Evolutionary conservation across 2,113 vertebrate genomes (phyloP), one percentile per base, ranked within the genome.

Genomic region (Poeciliopsis prolifica): DNA sequence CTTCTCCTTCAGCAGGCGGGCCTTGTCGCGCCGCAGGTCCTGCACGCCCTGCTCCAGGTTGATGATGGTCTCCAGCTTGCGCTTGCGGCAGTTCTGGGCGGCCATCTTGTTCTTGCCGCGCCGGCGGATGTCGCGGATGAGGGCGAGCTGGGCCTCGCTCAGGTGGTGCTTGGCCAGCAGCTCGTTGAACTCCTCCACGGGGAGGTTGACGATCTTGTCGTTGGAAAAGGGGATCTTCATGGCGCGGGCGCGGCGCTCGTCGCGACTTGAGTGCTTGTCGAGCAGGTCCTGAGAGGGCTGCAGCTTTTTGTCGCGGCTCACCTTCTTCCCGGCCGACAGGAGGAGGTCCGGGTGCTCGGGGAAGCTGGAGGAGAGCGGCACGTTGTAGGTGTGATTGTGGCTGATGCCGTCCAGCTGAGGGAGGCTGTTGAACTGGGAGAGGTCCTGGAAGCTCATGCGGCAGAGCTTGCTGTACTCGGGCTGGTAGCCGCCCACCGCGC

Each of bases 101-200:
- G 98, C 98, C 97, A 99, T 97, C 94, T 99, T 99, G 95, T 99
- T 99, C 90, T 99, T 99, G 73, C 98, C 98, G 0, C 98, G 94
- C 69, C 98, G 86, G 73, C 98, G 93, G 91, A 99, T 99, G 92
- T 99, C 98, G 0, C 98, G 96, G 86, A 99, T 96, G n/a, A 99
- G 95, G 72, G 97, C 96, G 1, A 99, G 95, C 92, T 99, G 98
- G 0, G 96, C 94, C 84, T 99, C 98, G 0, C 96, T 99, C 69
- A 99, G 94, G 86, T 97, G 98, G 92, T 99, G 96, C 86, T 99
- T 99, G 90, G 97, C 96, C 2, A 99, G 93, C 1, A 99, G 96
- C 94, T 99, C 97, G 26, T 99, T 99, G 92, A 99, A 99, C 92
- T 99, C 98, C 74, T 99, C 98, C 30, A 99, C 98, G 0, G 98